phyloP scores from a whole-genome alignment of 1,140 invertebrate genomes.

The Aphidius ervi region DNA sequence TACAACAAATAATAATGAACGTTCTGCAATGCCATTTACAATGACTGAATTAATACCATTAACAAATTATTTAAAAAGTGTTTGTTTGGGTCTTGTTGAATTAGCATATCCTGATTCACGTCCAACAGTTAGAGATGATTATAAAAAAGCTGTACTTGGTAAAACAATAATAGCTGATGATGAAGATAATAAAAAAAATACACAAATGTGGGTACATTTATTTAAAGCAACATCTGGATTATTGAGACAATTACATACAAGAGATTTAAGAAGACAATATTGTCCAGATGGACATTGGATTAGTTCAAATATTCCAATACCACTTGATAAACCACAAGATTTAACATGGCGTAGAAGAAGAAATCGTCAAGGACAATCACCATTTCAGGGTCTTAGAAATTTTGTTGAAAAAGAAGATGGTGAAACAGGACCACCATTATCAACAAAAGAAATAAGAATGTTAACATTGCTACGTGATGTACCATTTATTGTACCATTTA shows the following conservation, averaged over 20 bases:
- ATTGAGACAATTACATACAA: slow-evolving; percentile 73
- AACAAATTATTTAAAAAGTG: slow-evolving; percentile 69
- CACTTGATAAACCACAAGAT: slow-evolving; percentile 62
- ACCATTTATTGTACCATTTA: slow-evolving; percentile 90
- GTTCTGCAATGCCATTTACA: slow-evolving; percentile 61
- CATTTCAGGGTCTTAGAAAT: slow-evolving; percentile 60
- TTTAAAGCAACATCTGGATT: slow-evolving; percentile 60
- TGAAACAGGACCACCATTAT: slow-evolving; percentile 68
- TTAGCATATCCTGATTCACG: slow-evolving; percentile 82
- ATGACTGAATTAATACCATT: slow-evolving; percentile 62
- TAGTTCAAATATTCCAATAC: slow-evolving; percentile 63
- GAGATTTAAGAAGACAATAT: slow-evolving; percentile 74
- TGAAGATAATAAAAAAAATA: slow-evolving; percentile 44
- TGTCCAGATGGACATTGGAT: slow-evolving; percentile 78
- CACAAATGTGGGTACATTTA: slow-evolving; percentile 56
- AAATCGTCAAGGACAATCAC: slow-evolving; percentile 54
- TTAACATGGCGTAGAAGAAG: slow-evolving; percentile 57
- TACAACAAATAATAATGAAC: slow-evolving; percentile 28
- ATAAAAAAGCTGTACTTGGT: slow-evolving; percentile 48
- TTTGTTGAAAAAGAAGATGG: slow-evolving; percentile 65
- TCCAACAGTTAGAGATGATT: slow-evolving; percentile 54
- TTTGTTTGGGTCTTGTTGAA: slow-evolving; percentile 84
- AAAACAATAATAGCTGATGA: slow-evolving; percentile 29
- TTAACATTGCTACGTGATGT: slow-evolving; percentile 85
- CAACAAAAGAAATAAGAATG: slow-evolving; percentile 82